Base-by-base conservation (phyloP, 2,113 vertebrate genomes). In the Triplophysa rosa region DNA sequence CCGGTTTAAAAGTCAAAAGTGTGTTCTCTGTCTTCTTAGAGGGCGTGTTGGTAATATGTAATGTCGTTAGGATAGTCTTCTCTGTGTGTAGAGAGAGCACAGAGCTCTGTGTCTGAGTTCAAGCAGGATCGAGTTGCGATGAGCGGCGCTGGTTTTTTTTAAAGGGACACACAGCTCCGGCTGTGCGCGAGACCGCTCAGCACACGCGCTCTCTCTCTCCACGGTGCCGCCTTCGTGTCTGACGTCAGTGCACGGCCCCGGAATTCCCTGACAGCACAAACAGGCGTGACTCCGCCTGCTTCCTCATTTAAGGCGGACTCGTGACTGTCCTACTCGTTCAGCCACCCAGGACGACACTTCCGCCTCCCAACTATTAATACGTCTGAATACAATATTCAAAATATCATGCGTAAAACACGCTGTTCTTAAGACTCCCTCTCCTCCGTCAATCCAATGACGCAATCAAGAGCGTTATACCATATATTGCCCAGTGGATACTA, bases 241-340 rank as follows among this genome's bases (percentile, higher is more conserved):
- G 90, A 94, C 93, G 93, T 93, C 90, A 92, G 42, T 67, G 19
- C 79, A 68, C 87, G 77, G 69, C 78, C 77, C 87, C 90, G 93
- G 92, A 93, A 93, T 94, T 91, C 93, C 93, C 91, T 92, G 88
- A 91, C 89, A 88, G 89, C 82, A 84, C 89, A 85, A 78, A 84
- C 85, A 83, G 83, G 62, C 11, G 77, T 85, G 73, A 78, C 86
- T 81, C 78, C 77, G 65, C 82, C 78, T 19, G 54, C 54, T 82
- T 63, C 49, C 17, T 37, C 42, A 56, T 80, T 83, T 68, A 23
- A 80, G 67, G 74, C 65, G 37, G 72, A 78, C 87, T 89, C 89
- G 88, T 90, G 86, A 87, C 82, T 62, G 26, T 72, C 67, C 77
- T 72, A 11, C 26, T 24, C 29, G 37, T 65, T n/a, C 52, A n/a